Evolutionary conservation across 2,888 invertebrate species (phyloP).

Genomic region (Sussaba pulchella): DNA sequence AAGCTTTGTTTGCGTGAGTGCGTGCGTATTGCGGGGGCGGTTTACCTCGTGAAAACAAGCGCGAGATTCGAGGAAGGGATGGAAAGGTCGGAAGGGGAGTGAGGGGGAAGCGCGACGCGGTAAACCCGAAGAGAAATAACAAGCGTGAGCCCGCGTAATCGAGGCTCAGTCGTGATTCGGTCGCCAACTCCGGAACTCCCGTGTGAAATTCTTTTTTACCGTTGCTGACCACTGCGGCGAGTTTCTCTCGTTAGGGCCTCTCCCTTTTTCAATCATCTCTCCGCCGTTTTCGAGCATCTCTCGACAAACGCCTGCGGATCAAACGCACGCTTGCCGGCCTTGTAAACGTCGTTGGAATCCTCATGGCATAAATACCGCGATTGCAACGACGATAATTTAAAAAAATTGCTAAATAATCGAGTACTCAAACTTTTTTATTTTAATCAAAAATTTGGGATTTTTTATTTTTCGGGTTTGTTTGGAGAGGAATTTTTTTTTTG

Average conservation of each 20-base stretch:
- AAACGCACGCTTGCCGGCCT: slow-evolving; percentile 1
- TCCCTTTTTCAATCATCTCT: neutral
- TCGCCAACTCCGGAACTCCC: slow-evolving; percentile 36
- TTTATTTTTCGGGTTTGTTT: too few relatives aligned
- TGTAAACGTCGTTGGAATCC: too few relatives aligned
- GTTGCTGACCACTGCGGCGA: slow-evolving; percentile 17
- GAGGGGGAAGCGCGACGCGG: slow-evolving; percentile 41
- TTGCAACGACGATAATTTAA: too few relatives aligned
- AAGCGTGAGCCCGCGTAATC: slow-evolving; percentile 65
- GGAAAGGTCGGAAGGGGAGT: slow-evolving; percentile 35
- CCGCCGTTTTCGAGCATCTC: slow-evolving; percentile 3
- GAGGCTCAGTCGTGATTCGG: slow-evolving; percentile 53
- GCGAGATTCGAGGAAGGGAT: slow-evolving; percentile 42
- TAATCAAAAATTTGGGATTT: too few relatives aligned
- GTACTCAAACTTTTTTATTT: too few relatives aligned
- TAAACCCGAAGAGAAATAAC: slow-evolving; percentile 68
- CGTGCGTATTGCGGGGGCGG: slow-evolving; percentile 60
- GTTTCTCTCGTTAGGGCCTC: slow-evolving; percentile 1
- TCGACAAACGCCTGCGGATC: slow-evolving; percentile 17
- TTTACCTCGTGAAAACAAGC: slow-evolving; percentile 69
- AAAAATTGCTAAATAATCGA: too few relatives aligned
- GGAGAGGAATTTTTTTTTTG: too few relatives aligned
- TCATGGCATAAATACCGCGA: too few relatives aligned
- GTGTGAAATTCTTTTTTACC: slow-evolving; percentile 19
- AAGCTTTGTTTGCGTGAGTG: slow-evolving; percentile 33